These are phyloP conservation scores for Lochmaea capreae DNA, from an alignment of 2,888 invertebrate genomes.

Conservation along the genomic window DNA sequence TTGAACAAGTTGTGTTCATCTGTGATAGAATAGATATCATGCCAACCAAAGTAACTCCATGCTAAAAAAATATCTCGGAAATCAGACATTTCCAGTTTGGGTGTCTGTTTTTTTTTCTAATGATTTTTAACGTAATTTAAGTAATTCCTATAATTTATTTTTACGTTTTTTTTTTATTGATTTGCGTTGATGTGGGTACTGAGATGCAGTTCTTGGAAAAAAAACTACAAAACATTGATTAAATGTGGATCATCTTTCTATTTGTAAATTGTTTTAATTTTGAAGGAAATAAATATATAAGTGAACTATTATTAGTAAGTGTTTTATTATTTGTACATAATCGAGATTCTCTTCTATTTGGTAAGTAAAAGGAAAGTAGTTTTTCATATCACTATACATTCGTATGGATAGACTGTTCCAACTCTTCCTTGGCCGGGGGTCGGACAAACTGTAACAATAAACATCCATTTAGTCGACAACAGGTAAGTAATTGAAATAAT, in stretches of 20 bases:
- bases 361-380: constrained; percentile 21
- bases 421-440: constrained; percentile 64
- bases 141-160: constrained; percentile 37
- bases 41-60: constrained; percentile 38
- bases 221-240: constrained; percentile 56
- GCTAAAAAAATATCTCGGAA: constrained; percentile 16
- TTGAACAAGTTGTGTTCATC: constrained; percentile 43
- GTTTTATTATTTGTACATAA: constrained; percentile 45
- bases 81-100: constrained; percentile 21
- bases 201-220: constrained; percentile 63
- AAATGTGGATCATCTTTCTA: constrained; percentile 65
- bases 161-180: constrained; percentile 44
- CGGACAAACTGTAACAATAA: constrained; percentile 73
- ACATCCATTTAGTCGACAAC: not conserved
- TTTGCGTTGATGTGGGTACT: constrained; percentile 63
- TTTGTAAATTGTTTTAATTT: constrained; percentile 66
- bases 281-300: constrained; percentile 63
- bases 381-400: constrained; percentile 76
- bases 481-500: too few species aligned
- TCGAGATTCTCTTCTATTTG: constrained; percentile 31
- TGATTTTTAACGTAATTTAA: constrained; percentile 34
- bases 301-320: constrained; percentile 51
- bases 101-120: constrained; percentile 12
- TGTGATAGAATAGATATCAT: constrained; percentile 52
- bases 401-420: constrained; percentile 71